Evolutionary conservation across 2,797 vertebrate species (phyloP), one percentile per base, ranked within the genome.

Genomic region (Labroides dimidiatus): DNA sequence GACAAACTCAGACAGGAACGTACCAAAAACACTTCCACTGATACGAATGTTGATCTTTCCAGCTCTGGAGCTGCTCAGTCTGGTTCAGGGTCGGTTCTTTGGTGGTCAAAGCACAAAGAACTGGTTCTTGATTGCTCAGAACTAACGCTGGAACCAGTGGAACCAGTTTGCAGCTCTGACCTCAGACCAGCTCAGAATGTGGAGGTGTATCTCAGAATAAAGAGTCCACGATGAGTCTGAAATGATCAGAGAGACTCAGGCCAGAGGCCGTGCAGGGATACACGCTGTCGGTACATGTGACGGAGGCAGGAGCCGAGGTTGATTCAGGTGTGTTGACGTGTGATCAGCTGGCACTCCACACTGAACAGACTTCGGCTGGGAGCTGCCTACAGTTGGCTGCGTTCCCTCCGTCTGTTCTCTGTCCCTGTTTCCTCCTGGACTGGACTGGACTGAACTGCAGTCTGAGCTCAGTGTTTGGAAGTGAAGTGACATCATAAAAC

Each of bases 401-500:
- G 24, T 16, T 10, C 39, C 52, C 51, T 27, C 51, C 30, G 20
- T 50, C 72, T 44, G 39, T 9, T 24, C 54, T 20, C 10, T 19
- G 30, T 37, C 39, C 16, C 6, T 3, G 2, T 6, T 64, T 54
- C 4, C 24, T 49, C 17, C 66, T 43, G 60, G 19, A n/a, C 9
- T 3, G 0, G 24, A 24, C 4, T 47, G 41, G 64, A 52, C 15
- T 58, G 11, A 24, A 57, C n/a, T 58, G 11, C 24, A 53, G 54
- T 15, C 44, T 56, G 54, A 43, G 7, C 48, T 36, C n/a, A n/a
- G n/a, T n/a, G n/a, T 20, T 14, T 45, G 52, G 24, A 57, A 58
- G 44, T 19, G 4, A 55, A 30, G 27, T 50, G 53, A 36, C 58
- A 9, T 64, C 55, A 72, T 59, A 45, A 72, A 77, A 59, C 23